Evolutionary conservation across 2,888 invertebrate genomes (phyloP), one percentile per base, ranked within the genome.

Genomic region (Alviniconcha strummeri): DNA sequence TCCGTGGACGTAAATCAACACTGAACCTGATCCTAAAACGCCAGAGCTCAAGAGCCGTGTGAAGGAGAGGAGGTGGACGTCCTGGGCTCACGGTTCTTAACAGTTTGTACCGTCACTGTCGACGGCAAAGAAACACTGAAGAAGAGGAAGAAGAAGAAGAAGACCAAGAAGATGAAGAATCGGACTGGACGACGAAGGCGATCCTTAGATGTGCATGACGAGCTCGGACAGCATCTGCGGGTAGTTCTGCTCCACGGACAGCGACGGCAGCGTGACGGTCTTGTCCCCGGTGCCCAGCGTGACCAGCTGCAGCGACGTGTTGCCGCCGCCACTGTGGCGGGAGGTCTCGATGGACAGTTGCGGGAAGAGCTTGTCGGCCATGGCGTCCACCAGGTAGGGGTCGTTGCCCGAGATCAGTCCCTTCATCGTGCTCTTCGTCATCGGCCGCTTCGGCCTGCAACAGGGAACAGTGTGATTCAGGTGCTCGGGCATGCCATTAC

Each of bases 141-240:
- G 36, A 36, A 36, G 36, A 36, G 36, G 36, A 36, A 36, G 36
- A 36, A 36, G 36, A 36, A 36, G 36, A 36, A 36, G 36, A 0
- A 36, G 36, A 36, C 36, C 36, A 36, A 36, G 36, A 36, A 36
- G 36, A 36, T 36, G 36, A 36, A 36, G 36, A 36, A 36, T 0
- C 36, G 36, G 36, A 36, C 36, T 0, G 36, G 36, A 36, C 36
- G 36, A 36, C 36, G 36, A 36, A 36, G 36, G 36, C 36, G 36
- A 36, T 36, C 69, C 5, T 77, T 80, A 94, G 80, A 94, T 91
- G 84, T 94, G 94, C 86, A 94, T 92, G 77, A 94, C 95, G 4
- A 95, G 90, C 86, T 95, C 94, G 0, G 94, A 94, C 57, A 95
- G 91, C 89, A 94, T 93, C 88, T 95, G 94, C 56, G 94, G 94